phyloP scores from a whole-genome alignment of 2,888 invertebrate genomes.

The Synanthedon tipuliformis region DNA sequence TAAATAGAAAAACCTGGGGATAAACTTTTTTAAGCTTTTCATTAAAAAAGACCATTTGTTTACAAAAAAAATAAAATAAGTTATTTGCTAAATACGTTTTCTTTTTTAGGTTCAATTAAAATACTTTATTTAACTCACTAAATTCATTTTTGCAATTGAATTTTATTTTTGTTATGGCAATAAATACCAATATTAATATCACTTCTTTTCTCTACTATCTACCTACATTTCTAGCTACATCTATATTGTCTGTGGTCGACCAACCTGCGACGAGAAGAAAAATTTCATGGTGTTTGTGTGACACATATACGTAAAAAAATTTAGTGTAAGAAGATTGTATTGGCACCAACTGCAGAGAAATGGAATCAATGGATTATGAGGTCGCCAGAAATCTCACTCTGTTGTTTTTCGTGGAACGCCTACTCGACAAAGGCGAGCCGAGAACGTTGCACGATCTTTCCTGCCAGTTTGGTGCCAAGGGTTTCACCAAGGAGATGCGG shows the following conservation, averaged over 20 bases:
- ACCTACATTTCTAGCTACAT: constrained; percentile 1
- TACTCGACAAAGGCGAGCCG: constrained; percentile 96
- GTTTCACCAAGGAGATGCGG: constrained; percentile 98
- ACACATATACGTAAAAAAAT: constrained; percentile 67
- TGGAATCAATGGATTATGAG: constrained; percentile 96
- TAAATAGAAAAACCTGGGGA: too few species aligned
- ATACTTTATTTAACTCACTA: too few species aligned
- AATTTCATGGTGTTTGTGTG: constrained; percentile 70
- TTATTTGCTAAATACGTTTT: too few species aligned
- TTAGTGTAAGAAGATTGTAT: constrained; percentile 66
- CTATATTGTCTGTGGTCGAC: constrained; percentile 46
- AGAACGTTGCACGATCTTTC: constrained; percentile 97
- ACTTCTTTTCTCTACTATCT: too few species aligned
- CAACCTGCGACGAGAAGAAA: constrained; percentile 34
- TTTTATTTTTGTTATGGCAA: too few species aligned
- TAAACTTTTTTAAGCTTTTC: too few species aligned
- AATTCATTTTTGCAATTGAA: too few species aligned
- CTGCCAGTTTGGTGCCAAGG: constrained; percentile 99
- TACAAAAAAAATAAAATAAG: too few species aligned
- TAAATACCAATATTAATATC: too few species aligned
- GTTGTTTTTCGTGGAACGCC: constrained; percentile 97
- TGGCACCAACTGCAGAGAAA: constrained; percentile 72
- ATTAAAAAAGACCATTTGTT: too few species aligned
- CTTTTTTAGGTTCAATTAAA: too few species aligned
- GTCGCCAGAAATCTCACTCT: constrained; percentile 94